Conservation (phyloP, 2,888 invertebrate genomes). For the Drosophila glabriapex region DNA sequence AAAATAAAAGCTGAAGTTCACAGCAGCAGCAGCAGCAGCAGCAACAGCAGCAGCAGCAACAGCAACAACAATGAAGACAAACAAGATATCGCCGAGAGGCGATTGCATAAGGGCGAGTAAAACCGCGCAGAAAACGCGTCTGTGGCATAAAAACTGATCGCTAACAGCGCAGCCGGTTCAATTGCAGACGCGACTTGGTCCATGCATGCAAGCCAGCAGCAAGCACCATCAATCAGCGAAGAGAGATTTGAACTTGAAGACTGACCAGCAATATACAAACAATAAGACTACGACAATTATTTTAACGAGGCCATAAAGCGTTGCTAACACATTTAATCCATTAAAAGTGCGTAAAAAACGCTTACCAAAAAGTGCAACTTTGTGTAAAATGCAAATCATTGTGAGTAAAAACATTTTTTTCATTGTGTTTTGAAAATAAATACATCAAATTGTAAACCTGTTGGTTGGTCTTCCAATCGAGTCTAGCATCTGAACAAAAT, state of each 20-base stretch:
- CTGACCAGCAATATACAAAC: conserved; percentile 24
- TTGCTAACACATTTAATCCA: conserved; percentile 39
- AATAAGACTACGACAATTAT: conserved; percentile 27
- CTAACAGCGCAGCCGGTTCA: conserved; percentile 61
- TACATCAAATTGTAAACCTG: background rate
- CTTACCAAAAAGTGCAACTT: conserved; percentile 2
- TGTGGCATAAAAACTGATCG: conserved; percentile 65
- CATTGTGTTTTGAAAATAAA: background rate
- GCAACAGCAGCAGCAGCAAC: conserved; percentile 24
- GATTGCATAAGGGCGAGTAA: conserved; percentile 77
- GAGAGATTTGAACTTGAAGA: conserved; percentile 60
- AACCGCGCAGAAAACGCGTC: conserved; percentile 45
- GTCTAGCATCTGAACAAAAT: background rate
- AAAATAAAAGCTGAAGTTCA: conserved; percentile 46
- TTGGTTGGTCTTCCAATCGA: background rate
- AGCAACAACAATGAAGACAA: conserved; percentile 46
- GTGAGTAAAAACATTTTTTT: conserved; percentile 53
- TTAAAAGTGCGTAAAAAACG: conserved; percentile 31
- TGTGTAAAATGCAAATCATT: conserved; percentile 67
- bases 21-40: conserved; percentile 22
- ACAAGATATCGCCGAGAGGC: conserved; percentile 51
- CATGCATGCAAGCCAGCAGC: conserved; percentile 21
- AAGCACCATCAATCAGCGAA: conserved; percentile 31
- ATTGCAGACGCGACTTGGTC: conserved; percentile 67
- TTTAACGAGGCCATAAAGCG: conserved; percentile 33